Evolutionary conservation across 2,888 invertebrate species (phyloP).

Genomic region (Thera obeliscata): DNA sequence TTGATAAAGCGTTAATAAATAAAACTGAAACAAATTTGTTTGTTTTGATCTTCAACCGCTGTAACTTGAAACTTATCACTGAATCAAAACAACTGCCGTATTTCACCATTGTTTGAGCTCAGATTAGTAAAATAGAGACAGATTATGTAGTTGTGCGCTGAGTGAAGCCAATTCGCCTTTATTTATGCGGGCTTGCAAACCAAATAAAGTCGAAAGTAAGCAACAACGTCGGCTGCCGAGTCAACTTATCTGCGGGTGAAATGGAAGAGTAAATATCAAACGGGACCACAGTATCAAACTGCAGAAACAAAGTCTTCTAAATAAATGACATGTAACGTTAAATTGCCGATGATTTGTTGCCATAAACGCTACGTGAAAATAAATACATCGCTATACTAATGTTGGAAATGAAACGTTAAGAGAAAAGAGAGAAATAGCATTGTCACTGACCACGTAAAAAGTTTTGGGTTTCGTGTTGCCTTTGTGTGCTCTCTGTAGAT

Average conservation of each 20-base stretch:
- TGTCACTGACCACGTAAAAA: slow-evolving; percentile 83
- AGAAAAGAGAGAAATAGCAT: slow-evolving; percentile 77
- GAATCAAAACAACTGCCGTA: slow-evolving; percentile 31
- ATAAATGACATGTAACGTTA: slow-evolving; percentile 49
- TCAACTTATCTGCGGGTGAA: slow-evolving; percentile 76
- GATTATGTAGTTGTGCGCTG: slow-evolving; percentile 60
- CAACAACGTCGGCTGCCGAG: slow-evolving; percentile 56
- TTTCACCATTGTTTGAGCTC: slow-evolving; percentile 33
- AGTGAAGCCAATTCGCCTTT: slow-evolving; percentile 59
- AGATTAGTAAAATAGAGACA: slow-evolving; percentile 43
- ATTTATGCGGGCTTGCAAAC: slow-evolving; percentile 80
- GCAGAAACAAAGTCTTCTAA: slow-evolving; percentile 56
- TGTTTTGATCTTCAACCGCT: slow-evolving; percentile 54
- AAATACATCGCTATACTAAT: slow-evolving; percentile 63
- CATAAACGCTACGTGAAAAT: slow-evolving; percentile 56
- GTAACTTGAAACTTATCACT: slow-evolving; percentile 43
- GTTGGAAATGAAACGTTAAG: slow-evolving; percentile 76
- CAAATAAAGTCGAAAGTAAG: slow-evolving; percentile 72
- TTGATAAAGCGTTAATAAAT: slow-evolving; percentile 53
- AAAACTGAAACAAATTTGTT: slow-evolving; percentile 44
- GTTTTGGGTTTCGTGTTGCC: slow-evolving; percentile 80
- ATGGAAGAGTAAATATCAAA: slow-evolving; percentile 71
- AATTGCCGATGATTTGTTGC: slow-evolving; percentile 50
- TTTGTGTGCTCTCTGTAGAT: slow-evolving; percentile 79
- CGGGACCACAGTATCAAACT: slow-evolving; percentile 60